phyloP scores from a whole-genome alignment of 2,797 vertebrate species.

The Chelon labrosus region DNA sequence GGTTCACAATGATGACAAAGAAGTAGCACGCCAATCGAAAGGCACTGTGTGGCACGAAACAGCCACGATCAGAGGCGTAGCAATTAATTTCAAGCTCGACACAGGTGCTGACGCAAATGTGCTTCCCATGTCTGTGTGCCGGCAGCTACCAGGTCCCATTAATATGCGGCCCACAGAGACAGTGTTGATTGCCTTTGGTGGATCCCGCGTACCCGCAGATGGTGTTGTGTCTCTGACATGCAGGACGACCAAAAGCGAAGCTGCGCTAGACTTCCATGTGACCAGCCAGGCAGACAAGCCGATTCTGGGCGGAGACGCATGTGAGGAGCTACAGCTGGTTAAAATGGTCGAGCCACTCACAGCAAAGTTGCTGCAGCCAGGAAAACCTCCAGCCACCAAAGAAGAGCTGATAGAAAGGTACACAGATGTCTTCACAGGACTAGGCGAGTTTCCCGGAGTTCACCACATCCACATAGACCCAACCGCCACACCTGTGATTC shows the following conservation, averaged over 20 bases:
- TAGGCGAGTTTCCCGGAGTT: slow-evolving; percentile 9
- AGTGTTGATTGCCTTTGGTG: neutral
- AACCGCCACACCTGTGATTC: neutral
- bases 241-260: rapidly evolving
- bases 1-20: too few relatives aligned
- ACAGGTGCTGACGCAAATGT: too few relatives aligned
- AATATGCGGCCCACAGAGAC: neutral
- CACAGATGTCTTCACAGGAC: neutral
- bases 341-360: neutral
- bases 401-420: neutral
- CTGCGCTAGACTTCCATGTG: neutral
- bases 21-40: too few relatives aligned
- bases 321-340: neutral
- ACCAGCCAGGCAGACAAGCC: neutral
- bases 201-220: rapidly evolving
- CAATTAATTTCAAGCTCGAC: too few relatives aligned
- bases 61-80: too few relatives aligned
- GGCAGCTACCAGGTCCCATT: too few relatives aligned
- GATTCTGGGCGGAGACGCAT: neutral
- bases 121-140: too few relatives aligned
- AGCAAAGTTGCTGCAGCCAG: neutral
- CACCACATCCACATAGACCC: slow-evolving; percentile 19
- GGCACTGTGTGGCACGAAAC: too few relatives aligned
- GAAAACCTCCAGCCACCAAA: neutral
- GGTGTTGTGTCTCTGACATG: neutral